Conservation (phyloP, 2,113 vertebrate species). For the Podarcis muralis region DNA sequence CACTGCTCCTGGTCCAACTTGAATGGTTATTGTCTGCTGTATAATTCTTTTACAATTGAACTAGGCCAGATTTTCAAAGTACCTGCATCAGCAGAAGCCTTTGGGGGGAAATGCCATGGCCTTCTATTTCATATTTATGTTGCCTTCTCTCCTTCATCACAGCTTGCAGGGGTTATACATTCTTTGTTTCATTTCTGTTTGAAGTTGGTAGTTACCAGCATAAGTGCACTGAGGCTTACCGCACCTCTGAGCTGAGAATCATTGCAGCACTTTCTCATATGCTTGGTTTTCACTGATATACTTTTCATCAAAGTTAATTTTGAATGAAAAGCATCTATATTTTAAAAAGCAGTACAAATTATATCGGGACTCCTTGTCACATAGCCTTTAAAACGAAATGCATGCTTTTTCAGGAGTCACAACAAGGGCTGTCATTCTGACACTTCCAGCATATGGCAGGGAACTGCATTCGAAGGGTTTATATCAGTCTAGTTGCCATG, state of each 20-base stretch:
- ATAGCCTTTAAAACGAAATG: background rate
- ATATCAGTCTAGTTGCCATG: background rate
- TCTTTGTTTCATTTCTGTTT: slow-evolving; percentile 15
- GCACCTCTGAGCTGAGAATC: background rate
- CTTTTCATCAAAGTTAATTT: background rate
- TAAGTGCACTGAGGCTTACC: background rate
- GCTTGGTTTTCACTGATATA: background rate
- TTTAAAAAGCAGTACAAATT: background rate
- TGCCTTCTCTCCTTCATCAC: background rate
- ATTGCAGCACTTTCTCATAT: background rate
- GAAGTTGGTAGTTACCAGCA: background rate
- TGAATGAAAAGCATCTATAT: background rate
- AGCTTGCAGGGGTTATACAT: background rate
- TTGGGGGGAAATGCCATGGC: background rate
- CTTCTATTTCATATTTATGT: slow-evolving; percentile 15
- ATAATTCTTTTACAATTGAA: background rate
- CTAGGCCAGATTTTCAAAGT: background rate
- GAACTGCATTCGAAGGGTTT: background rate
- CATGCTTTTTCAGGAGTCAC: background rate
- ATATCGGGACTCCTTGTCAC: background rate
- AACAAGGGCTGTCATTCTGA: background rate
- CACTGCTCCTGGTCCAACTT: background rate
- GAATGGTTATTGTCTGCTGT: background rate
- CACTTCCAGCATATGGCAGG: background rate
- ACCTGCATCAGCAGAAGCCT: background rate